These are phyloP conservation scores for Elegia similella DNA, from an alignment of 2,888 invertebrate species.

Conservation along the genomic window DNA sequence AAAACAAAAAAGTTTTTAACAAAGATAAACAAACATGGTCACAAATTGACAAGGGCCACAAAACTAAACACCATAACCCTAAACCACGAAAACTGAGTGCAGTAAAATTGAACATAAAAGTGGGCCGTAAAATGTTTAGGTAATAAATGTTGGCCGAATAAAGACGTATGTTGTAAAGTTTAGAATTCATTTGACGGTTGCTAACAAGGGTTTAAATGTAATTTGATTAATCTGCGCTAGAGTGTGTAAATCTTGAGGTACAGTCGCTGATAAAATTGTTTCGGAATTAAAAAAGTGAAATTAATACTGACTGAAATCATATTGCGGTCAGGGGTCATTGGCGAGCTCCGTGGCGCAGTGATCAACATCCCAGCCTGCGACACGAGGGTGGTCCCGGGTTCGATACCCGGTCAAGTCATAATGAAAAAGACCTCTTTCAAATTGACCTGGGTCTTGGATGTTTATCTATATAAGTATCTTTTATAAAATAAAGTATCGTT, in stretches of 20 bases:
- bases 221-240: conserved; percentile 50
- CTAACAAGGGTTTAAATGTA: conserved; percentile 50
- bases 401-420: no score
- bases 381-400: no score
- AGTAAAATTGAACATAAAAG: conserved; percentile 12
- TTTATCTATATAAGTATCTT: no score
- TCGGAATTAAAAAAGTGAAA: background rate
- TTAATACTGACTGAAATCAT: no score
- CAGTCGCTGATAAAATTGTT: conserved; percentile 26
- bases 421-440: no score
- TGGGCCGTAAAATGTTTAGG: conserved; percentile 8
- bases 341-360: no score
- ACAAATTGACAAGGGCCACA: background rate
- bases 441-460: no score
- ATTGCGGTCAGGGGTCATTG: no score
- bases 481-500: no score
- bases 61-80: background rate
- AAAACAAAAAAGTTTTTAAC: no score
- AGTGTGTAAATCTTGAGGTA: conserved; percentile 41
- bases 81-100: conserved; percentile 5
- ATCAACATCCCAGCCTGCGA: no score
- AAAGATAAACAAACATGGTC: background rate
- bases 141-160: conserved; percentile 23
- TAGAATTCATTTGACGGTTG: conserved; percentile 42
- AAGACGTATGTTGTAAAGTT: conserved; percentile 34